Conservation (phyloP, 2,113 vertebrate species). For the Mystacornis crossleyi region DNA sequence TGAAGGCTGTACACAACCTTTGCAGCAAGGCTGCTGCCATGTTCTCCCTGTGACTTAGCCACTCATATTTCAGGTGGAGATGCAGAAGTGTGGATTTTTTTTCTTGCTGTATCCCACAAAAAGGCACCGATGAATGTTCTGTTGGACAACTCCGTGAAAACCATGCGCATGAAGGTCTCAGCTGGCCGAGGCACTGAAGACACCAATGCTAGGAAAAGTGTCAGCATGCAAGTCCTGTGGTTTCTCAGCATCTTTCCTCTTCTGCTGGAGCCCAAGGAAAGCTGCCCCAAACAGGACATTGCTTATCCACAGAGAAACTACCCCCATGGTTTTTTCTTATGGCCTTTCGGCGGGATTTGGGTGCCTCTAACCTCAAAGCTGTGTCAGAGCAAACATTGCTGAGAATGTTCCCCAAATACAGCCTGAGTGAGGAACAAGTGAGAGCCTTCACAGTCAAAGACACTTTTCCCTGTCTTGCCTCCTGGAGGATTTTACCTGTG, state of each 20-base stretch:
- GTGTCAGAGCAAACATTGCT: background rate
- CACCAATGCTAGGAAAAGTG: rapidly evolving
- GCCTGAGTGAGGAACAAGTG: background rate
- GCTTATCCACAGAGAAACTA: background rate
- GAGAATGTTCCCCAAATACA: background rate
- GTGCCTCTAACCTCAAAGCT: background rate
- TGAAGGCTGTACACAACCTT: background rate
- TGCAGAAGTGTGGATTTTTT: background rate
- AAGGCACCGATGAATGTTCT: background rate
- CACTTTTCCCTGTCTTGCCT: background rate
- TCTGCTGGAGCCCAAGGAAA: background rate
- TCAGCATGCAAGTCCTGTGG: rapidly evolving
- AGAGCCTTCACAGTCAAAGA: background rate
- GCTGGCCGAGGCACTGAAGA: background rate
- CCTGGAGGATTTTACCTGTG: background rate
- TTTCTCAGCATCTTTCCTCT: background rate
- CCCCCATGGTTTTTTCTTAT: background rate
- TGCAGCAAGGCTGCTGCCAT: background rate
- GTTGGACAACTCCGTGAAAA: background rate
- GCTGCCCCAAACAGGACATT: background rate
- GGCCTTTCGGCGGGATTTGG: background rate
- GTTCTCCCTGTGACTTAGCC: background rate
- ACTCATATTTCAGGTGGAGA: rapidly evolving
- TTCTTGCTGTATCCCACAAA: background rate
- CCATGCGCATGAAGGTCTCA: rapidly evolving